A percentile compares a stretch with the other conserved stretches of the same genome.
phyloP scores from a whole-genome alignment of 2,797 vertebrate species.

The Anableps anableps region DNA sequence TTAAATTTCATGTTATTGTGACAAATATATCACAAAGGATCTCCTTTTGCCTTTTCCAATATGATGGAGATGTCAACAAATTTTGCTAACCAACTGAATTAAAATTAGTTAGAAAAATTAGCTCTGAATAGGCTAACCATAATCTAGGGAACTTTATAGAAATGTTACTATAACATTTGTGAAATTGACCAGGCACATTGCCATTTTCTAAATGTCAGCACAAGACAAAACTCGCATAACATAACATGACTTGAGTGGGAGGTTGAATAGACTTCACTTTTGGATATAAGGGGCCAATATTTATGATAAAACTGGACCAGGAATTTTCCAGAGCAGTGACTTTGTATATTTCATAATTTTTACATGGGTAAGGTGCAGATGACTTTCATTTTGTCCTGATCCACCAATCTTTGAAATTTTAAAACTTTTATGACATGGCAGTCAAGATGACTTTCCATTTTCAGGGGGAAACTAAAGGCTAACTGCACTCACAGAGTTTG shows the following conservation, averaged over 20 bases:
- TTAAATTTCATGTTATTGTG: background rate
- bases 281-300: background rate
- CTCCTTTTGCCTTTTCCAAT: background rate
- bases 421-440: conserved; percentile 45
- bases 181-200: background rate
- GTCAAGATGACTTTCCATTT: conserved; percentile 56
- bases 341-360: background rate
- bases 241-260: background rate
- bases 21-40: background rate
- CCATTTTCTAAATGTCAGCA: background rate
- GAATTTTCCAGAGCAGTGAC: background rate
- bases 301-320: background rate
- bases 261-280: background rate
- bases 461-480: conserved; percentile 54
- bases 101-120: background rate
- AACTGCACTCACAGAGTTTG: conserved; percentile 28
- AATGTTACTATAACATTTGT: background rate
- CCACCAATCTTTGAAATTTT: conserved; percentile 8
- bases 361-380: too few relatives aligned
- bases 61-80: background rate
- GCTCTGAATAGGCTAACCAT: background rate
- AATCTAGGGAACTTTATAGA: background rate
- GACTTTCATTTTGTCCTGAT: background rate
- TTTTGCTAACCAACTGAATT: background rate
- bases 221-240: background rate